Base-by-base conservation (phyloP, 2,888 invertebrate genomes). In the Tenthredo livida region DNA sequence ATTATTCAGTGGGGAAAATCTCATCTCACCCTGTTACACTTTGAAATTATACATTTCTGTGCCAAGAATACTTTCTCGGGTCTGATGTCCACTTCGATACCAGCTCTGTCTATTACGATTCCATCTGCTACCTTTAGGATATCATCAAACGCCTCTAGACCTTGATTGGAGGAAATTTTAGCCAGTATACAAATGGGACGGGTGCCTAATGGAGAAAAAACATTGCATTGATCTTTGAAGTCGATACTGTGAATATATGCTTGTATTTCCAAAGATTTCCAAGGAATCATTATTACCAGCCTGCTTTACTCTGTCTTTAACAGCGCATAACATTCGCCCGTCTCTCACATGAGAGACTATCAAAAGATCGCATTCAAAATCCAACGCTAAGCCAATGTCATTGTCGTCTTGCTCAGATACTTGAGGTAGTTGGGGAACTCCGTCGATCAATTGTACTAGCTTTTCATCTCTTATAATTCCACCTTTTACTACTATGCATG, bases 21-120 rank as follows among this genome's bases (percentile, higher is more conserved):
- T 58, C 21, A 21, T 84, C 88, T 86, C 85, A 92, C 92, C 87
- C 87, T 89, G 72, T 91, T 90, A 70, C 92, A 92, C 78, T 90
- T 93, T 15, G 94, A 94, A 70, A 95, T 93, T 92, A 95, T 93
- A 85, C 94, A 94, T 86, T 95, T 95, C 87, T 95, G 95, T 1
- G 94, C 95, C 50, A 95, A 92, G 2, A 95, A 94, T 50, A 95
- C 88, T 88, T 95, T 95, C 72, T 95, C 94, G 0, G 94, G 93
- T 0, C 93, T 92, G 9, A 95, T 93, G 29, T 95, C 95, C 0
- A 95, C 93, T 43, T 94, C 94, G 10, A 95, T 88, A 87, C 94
- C 94, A 88, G 94, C 94, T 88, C 97, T 94, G 25, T 97, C 96
- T 73, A 97, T 95, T 94, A 97, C 95, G 25, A 97, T 93, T 58